Base-by-base conservation (phyloP, 2,113 vertebrate genomes). In the Sceloporus undulatus region DNA sequence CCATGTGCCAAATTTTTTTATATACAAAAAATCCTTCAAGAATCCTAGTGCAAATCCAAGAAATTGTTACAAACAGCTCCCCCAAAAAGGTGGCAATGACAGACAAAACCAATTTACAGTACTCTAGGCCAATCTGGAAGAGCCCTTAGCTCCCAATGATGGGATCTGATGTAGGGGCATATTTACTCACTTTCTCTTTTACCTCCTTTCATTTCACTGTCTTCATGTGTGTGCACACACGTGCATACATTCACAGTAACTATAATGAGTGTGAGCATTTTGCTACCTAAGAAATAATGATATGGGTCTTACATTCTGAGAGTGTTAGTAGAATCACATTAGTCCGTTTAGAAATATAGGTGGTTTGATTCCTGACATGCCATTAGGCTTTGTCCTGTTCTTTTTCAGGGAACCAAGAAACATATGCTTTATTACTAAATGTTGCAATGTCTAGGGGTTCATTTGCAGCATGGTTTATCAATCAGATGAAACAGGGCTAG, bases 371-470 rank as follows among this genome's bases (percentile, higher is more conserved):
- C 87, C 78, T 87, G 90, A 40, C 40, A 80, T 56, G 90, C 84
- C 92, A 27, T 0, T 66, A 91, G 75, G 71, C 84, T 56, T 85
- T 92, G 91, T 76, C 78, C 0, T 4, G 59, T 87, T 88, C 34
- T 94, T 85, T 89, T 87, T 8, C 62, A 91, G 94, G 95, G 96
- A 93, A 86, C 94, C 92, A 48, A 91, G 87, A 92, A 89, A 78
- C 89, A 40, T 91, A 85, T 93, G 89, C 89, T 94, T 96, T 94
- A 95, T 96, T 95, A 92, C 90, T 87, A 92, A 96, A 95, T 91
- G 88, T 92, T 97, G 93, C 91, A 93, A 95, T 96, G 96, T 95
- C 94, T 94, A 97, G 96, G 97, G 97, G 97, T 97, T 97, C 92
- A 95, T 92, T 95, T 48, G 48, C 48, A 48, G 3, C 48, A 48